Evolutionary conservation across 2,888 invertebrate species (phyloP).

Genomic region (Amaurobius ferox): DNA sequence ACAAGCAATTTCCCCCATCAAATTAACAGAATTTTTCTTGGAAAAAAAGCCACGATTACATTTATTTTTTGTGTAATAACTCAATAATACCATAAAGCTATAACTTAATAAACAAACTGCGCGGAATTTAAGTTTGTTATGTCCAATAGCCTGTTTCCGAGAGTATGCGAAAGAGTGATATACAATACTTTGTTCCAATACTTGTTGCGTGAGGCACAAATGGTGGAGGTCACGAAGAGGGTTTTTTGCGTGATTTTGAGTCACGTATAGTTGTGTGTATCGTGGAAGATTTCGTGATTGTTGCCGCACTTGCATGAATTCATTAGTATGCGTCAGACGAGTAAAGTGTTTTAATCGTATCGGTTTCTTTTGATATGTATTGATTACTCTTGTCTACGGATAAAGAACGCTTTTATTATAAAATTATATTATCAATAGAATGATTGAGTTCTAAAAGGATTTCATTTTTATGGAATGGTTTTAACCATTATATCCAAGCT

Average conservation of each 20-base stretch:
- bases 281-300: constrained; percentile 11
- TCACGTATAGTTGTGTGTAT: not conserved
- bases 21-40: not conserved
- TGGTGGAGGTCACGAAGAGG: constrained; percentile 23
- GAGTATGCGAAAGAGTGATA: not conserved
- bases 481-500: too few relatives aligned
- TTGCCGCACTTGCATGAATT: not conserved
- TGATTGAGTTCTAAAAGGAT: too few relatives aligned
- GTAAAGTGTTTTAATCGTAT: constrained; percentile 17
- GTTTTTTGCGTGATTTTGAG: constrained; percentile 14
- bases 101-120: not conserved
- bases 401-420: too few relatives aligned
- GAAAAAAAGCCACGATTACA: not conserved
- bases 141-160: not conserved
- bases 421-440: too few relatives aligned
- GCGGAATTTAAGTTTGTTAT: not conserved
- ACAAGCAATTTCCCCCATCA: not conserved
- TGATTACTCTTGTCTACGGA: too few relatives aligned
- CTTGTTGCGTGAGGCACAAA: constrained; percentile 31
- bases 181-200: constrained; percentile 21
- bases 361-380: constrained; percentile 15
- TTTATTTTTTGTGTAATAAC: constrained; percentile 1
- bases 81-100: not conserved
- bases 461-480: too few relatives aligned
- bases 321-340: not conserved